phyloP scores from a whole-genome alignment of 2,113 vertebrate genomes.

The Suncus etruscus region DNA sequence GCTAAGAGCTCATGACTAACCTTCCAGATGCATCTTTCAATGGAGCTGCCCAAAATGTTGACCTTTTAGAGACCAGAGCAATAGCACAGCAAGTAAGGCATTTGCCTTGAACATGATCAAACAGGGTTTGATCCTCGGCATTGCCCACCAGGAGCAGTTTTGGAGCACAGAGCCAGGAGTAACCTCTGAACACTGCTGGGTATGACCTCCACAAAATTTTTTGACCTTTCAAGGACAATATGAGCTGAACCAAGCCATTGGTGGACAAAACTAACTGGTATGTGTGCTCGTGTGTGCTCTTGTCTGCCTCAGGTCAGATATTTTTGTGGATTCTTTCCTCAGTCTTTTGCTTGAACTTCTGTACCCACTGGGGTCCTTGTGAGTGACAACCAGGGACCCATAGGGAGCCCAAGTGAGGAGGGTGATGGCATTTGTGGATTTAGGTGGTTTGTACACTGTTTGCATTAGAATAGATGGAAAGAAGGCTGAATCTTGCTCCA shows the following conservation, averaged over 20 bases:
- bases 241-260: background rate
- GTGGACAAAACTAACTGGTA: background rate
- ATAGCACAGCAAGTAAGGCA: too few species aligned
- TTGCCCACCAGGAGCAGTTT: too few species aligned
- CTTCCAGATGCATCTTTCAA: conserved; percentile 5
- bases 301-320: background rate
- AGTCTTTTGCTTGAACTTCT: conserved; percentile 22
- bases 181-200: too few species aligned
- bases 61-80: too few species aligned
- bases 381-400: conserved; percentile 30
- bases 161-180: too few species aligned
- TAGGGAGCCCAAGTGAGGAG: background rate
- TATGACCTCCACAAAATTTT: background rate
- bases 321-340: conserved; percentile 36
- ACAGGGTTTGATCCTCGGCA: too few species aligned
- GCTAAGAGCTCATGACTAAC: background rate
- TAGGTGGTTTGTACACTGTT: conserved; percentile 27
- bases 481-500: background rate
- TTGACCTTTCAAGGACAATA: background rate
- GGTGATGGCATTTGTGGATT: background rate
- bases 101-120: too few species aligned
- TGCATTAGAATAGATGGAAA: conserved; percentile 44
- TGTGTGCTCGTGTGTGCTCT: background rate
- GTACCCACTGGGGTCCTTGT: conserved; percentile 22
- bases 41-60: background rate